A percentile compares a stretch with the other conserved stretches of the same genome.
Evolutionary conservation across 2,113 vertebrate species (phyloP).

Genomic region (Alexandromys fortis): DNA sequence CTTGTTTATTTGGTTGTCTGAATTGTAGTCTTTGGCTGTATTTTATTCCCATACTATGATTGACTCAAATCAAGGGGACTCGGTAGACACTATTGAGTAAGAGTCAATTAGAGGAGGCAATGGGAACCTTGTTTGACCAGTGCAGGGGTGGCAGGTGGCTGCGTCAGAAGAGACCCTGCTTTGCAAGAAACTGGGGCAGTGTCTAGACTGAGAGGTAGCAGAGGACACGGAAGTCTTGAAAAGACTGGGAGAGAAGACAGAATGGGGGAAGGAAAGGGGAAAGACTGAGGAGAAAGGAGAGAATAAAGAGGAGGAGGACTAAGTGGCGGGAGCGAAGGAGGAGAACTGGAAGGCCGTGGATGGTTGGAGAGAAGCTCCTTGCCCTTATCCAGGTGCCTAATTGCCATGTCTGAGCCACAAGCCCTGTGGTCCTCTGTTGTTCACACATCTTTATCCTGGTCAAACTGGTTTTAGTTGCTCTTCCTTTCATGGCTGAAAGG

Average conservation of each 20-base stretch:
- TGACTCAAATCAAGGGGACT: neutral
- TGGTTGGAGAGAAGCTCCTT: too few species aligned
- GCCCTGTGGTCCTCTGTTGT: neutral
- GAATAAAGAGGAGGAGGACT: too few species aligned
- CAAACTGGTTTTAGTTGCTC: neutral
- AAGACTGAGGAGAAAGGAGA: neutral
- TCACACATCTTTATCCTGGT: neutral
- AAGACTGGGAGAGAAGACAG: neutral
- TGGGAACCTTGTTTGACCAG: rapidly evolving
- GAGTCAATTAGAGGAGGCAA: neutral
- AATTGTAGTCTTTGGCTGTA: rapidly evolving
- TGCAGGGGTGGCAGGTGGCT: too few species aligned
- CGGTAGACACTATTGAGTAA: too few species aligned
- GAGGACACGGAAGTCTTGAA: too few species aligned
- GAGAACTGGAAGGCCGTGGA: rapidly evolving
- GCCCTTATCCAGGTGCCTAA: too few species aligned
- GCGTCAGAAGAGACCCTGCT: too few species aligned
- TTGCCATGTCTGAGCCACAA: neutral
- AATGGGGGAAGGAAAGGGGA: too few species aligned
- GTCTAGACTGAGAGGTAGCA: neutral
- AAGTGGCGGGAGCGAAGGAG: neutral
- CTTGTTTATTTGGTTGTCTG: neutral
- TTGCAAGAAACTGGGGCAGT: neutral
- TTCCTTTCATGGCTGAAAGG: neutral
- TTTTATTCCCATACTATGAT: too few species aligned